phyloP scores from a whole-genome alignment of 2,888 invertebrate species.

The Tuta absoluta region DNA sequence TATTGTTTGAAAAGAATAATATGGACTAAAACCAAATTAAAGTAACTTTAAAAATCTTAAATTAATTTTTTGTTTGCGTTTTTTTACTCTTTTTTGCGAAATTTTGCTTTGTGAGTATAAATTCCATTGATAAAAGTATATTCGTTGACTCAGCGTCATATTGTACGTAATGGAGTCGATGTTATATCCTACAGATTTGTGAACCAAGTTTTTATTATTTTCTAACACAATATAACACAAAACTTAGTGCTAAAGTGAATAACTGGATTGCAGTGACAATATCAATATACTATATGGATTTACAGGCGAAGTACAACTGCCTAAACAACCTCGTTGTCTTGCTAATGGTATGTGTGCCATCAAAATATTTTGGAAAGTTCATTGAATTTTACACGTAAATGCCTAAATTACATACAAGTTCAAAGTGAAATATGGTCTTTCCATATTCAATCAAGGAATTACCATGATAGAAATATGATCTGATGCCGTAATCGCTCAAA shows the following conservation, averaged over 20 bases:
- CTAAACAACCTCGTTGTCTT: conserved; percentile 67
- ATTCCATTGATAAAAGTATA: conserved; percentile 61
- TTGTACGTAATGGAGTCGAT: conserved; percentile 85
- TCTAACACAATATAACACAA: conserved; percentile 62
- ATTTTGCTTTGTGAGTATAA: conserved; percentile 33
- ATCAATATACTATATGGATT: conserved; percentile 64
- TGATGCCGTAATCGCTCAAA: conserved; percentile 38
- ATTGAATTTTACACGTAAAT: conserved; percentile 51
- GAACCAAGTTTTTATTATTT: conserved; percentile 57
- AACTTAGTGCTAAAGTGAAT: conserved; percentile 55
- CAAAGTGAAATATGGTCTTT: conserved; percentile 36
- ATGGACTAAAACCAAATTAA: not conserved
- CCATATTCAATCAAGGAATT: conserved; percentile 33
- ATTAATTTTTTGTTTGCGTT: not conserved
- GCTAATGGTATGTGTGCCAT: conserved; percentile 79
- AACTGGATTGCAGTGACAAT: conserved; percentile 66
- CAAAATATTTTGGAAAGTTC: conserved; percentile 82
- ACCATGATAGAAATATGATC: conserved; percentile 28
- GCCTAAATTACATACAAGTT: conserved; percentile 37
- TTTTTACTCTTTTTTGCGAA: not conserved
- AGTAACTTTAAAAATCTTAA: not conserved
- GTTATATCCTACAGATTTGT: conserved; percentile 61
- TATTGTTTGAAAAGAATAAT: not conserved
- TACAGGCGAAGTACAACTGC: conserved; percentile 50
- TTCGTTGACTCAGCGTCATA: conserved; percentile 81